Base-by-base conservation (phyloP, 23 tunicate genomes). In the Phallusia fumigata region DNA sequence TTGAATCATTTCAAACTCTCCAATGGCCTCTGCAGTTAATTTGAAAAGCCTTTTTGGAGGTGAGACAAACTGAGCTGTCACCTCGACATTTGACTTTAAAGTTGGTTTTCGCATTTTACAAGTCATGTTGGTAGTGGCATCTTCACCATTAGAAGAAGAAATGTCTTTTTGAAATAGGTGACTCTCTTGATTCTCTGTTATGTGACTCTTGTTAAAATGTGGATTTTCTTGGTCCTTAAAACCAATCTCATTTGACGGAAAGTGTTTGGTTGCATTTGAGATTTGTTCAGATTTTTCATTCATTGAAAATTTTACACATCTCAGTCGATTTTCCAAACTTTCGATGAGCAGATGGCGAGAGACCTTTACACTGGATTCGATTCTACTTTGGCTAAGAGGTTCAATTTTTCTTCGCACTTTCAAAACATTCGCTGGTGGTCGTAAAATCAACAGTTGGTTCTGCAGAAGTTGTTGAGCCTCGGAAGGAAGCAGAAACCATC, bases 401-500 rank as follows among this genome's bases (percentile, higher is more conserved):
- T 33, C 35, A 0, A 87, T 80, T 45, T 81, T 65, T 45, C 32
- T 78, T 44, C 92, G 79, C 72, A 85, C 90, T 53, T 49, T 64
- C 18, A 93, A 45, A 10, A 75, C 81, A 31, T 84, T 81, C 24
- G 65, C 47, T 35, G 49, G 88, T 49, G 30, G 35, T 30, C 3
- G 16, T 36, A 58, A 16, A 13, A 64, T 18, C 0, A 33, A 49
- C 2, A 53, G 47, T 75, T 84, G 75, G 3, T 76, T 77, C 13
- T 49, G 18, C 24, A 91, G 30, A 36, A 73, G 32, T 19, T 51
- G 36, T 26, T 76, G 87, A 30, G 99, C 99, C 82, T 97, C 99
- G 0, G 90, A 93, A 0, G 99, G 99, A 5, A 97, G 78, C 74
- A 92, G 83, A 64, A 97, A 97, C 99, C 99, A 97, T 22, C 97